Evolutionary conservation across 2,888 invertebrate species (phyloP).

Genomic region (Eilema caniola): DNA sequence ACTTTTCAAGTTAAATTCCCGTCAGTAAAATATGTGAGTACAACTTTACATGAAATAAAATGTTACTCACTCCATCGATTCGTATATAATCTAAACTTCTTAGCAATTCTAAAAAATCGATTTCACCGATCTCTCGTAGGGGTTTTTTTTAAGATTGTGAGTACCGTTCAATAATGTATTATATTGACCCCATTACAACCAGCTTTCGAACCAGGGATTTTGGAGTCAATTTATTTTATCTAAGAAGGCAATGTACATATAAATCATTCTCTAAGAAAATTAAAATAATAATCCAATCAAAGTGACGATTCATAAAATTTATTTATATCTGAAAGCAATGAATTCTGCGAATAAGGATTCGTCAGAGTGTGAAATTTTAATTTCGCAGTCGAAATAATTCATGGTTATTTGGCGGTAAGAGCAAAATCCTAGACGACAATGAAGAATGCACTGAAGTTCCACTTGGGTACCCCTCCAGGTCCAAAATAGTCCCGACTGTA

Average conservation of each 20-base stretch:
- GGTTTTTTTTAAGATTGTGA: background rate
- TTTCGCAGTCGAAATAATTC: background rate
- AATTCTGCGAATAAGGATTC: background rate
- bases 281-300: slow-evolving; percentile 1
- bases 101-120: background rate
- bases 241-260: no score
- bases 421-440: background rate
- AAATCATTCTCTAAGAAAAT: background rate
- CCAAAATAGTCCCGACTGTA: no score
- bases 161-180: slow-evolving; percentile 2
- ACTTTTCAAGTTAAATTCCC: no score
- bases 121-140: background rate
- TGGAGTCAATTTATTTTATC: background rate
- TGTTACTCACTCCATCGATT: background rate
- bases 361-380: background rate
- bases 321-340: background rate
- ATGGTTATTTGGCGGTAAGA: background rate
- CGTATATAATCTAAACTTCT: background rate
- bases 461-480: no score
- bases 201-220: slow-evolving; percentile 1
- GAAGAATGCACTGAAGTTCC: background rate
- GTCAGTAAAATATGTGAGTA: background rate
- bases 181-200: slow-evolving; percentile 4
- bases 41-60: background rate
- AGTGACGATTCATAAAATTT: background rate